phyloP scores from a whole-genome alignment of 2,797 vertebrate species.

The Chrysolophus pictus region DNA sequence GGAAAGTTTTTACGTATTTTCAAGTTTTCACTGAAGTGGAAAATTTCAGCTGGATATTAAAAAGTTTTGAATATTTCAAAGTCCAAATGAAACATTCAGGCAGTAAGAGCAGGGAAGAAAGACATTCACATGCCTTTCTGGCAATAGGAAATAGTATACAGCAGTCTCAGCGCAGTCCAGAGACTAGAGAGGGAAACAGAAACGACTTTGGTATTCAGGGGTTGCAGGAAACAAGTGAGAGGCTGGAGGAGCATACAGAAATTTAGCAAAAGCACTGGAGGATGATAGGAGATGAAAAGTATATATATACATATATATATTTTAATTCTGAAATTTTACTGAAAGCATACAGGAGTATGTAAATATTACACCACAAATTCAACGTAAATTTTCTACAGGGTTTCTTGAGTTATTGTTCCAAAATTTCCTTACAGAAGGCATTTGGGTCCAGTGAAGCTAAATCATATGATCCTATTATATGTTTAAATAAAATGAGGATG shows the following conservation, averaged over 20 bases:
- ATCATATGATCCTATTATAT: not conserved
- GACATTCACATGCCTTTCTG: not conserved
- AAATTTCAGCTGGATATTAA: not conserved
- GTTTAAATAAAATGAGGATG: not conserved
- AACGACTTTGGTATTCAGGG: not conserved
- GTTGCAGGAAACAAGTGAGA: not conserved
- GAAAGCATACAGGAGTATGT: not conserved
- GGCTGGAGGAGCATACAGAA: not conserved
- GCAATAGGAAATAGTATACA: not conserved
- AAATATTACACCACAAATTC: not conserved
- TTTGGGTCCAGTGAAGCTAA: not conserved
- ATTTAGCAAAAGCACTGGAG: not conserved
- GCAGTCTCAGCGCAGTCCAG: not conserved
- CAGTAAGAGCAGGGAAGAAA: not conserved
- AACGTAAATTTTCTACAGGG: not conserved
- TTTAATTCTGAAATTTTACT: not conserved
- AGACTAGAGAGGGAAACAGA: not conserved
- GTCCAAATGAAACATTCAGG: not conserved
- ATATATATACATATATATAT: too few species aligned
- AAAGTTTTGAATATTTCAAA: not conserved
- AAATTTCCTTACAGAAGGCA: not conserved
- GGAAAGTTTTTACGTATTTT: not conserved
- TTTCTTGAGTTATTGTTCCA: not conserved
- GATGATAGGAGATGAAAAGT: not conserved
- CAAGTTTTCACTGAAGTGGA: not conserved